A percentile compares a stretch with the other conserved stretches of the same genome.
phyloP scores from a whole-genome alignment of 1,140 invertebrate genomes.

The Teleogryllus occipitalis region DNA sequence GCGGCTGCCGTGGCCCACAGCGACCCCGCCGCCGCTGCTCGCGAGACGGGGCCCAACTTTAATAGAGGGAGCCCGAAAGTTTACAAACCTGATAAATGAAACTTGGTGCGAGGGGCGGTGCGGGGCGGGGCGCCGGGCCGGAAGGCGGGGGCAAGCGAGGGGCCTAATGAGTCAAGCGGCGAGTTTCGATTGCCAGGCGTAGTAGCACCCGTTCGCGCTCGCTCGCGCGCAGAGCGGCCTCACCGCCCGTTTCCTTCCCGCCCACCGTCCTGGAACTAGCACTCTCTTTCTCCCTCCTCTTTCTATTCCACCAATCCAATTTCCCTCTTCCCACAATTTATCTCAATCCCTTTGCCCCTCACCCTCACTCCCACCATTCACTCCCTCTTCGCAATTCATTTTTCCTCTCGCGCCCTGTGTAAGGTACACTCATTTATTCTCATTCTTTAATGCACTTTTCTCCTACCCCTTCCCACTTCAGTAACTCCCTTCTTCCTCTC shows the following conservation, averaged over 20 bases:
- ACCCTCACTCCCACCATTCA: not conserved
- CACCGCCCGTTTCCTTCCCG: not conserved
- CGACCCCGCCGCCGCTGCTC: too few species aligned
- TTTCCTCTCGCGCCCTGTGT: too few species aligned
- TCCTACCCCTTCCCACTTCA: too few species aligned
- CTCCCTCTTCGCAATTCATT: too few species aligned
- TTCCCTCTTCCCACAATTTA: too few species aligned
- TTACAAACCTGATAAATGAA: conserved; percentile 5
- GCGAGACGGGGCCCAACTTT: not conserved
- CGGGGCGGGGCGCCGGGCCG: too few species aligned
- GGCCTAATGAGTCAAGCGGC: not conserved
- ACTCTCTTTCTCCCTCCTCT: not conserved
- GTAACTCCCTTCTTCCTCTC: too few species aligned
- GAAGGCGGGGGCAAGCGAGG: not conserved
- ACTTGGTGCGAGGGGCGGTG: not conserved
- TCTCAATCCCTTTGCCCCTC: not conserved
- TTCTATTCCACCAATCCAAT: not conserved
- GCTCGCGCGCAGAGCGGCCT: too few species aligned
- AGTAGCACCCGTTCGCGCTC: not conserved
- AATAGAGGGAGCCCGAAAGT: not conserved
- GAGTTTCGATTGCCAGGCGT: not conserved
- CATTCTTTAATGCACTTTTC: too few species aligned
- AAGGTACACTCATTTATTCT: too few species aligned
- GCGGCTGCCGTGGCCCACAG: too few species aligned
- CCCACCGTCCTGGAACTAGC: not conserved